phyloP scores from a whole-genome alignment of 2,888 invertebrate species.

The Meloe dianella region DNA sequence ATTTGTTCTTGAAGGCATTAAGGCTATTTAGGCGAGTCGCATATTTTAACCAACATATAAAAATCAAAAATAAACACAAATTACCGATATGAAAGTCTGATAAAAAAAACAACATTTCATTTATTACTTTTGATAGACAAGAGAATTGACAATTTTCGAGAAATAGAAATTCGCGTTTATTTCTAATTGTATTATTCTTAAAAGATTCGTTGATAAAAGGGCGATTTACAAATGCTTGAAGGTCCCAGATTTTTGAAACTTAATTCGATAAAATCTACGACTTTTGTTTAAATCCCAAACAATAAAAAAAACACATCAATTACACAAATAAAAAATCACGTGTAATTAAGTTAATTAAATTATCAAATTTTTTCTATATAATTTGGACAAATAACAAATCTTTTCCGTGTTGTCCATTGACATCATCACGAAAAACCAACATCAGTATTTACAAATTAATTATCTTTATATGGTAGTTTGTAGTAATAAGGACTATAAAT shows the following conservation, averaged over 20 bases:
- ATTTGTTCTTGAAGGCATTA: background rate
- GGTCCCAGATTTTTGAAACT: background rate
- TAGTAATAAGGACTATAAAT: background rate
- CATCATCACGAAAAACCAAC: background rate
- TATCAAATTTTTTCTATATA: background rate
- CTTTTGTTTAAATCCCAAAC: background rate
- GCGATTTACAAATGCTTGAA: background rate
- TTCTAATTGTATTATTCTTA: too few species aligned
- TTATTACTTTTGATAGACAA: too few species aligned
- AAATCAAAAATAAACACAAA: constrained; percentile 1
- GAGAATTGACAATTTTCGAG: background rate
- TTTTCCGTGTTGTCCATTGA: background rate
- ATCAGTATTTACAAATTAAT: background rate
- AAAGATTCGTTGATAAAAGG: background rate
- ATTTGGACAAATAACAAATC: background rate
- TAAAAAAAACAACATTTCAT: too few species aligned
- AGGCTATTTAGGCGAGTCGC: background rate
- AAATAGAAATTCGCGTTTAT: background rate
- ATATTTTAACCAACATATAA: background rate
- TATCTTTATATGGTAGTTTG: background rate
- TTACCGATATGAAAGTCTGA: too few species aligned
- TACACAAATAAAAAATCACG: background rate
- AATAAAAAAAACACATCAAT: background rate
- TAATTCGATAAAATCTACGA: background rate
- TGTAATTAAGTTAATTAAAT: background rate